phyloP scores from a whole-genome alignment of 2,888 invertebrate genomes.

The Luperina testacea region DNA sequence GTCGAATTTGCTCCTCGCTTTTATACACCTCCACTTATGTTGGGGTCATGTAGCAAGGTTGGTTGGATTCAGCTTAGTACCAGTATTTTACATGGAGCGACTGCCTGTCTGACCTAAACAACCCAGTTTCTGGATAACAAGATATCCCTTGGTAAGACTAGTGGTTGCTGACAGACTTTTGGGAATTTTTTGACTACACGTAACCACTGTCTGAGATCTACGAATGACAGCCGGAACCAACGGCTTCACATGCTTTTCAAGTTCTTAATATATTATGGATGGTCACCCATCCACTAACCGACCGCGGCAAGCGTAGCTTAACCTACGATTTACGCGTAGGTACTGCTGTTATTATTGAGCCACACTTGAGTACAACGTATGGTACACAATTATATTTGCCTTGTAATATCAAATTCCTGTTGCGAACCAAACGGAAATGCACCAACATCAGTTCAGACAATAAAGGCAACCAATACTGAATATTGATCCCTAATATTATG shows the following conservation, averaged over 20 bases:
- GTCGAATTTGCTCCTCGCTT: neutral
- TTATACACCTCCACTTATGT: neutral
- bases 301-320: neutral
- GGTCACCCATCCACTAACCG: neutral
- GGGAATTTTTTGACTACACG: neutral
- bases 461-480: slow-evolving; percentile 1
- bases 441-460: slow-evolving; percentile 13
- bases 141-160: neutral
- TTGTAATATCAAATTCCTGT: neutral
- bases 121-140: neutral
- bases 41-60: no score
- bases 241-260: neutral
- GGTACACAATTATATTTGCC: neutral
- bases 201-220: neutral
- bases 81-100: neutral
- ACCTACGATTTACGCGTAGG: neutral
- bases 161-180: no score
- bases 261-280: no score
- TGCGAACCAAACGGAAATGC: slow-evolving; percentile 2
- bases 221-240: neutral
- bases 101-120: neutral
- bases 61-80: neutral
- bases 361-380: no score
- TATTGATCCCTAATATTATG: slow-evolving; percentile 45
- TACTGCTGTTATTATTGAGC: no score